Base-by-base conservation (phyloP, 2,888 invertebrate species). In the Phaedon cochleariae region DNA sequence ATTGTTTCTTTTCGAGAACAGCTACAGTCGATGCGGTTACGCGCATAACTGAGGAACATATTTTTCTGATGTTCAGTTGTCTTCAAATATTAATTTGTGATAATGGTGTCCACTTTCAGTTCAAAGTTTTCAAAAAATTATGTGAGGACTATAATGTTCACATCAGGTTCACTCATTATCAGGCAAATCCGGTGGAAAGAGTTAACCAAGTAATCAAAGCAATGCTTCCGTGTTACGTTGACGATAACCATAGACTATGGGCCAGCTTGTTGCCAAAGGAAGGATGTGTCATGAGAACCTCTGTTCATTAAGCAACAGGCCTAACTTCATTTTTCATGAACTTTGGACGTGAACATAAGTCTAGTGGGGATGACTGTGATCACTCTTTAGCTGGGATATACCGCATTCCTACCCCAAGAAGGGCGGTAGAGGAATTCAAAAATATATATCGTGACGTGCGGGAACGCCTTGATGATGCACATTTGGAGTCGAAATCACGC, bases 171-270 rank as follows among this genome's bases (percentile, higher is more conserved):
- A 55, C 26, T 34, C 18, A 34, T 15, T 22, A 76, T 0, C 77
- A 80, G 41, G 74, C 72, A 5, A 79, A 81, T 61, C 77, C 77
- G 0, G 75, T 74, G 0, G 78, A 81, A 62, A 18, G 79, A 5
- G 68, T 73, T 0, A 80, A 79, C 48, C 55, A 75, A 20, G 74
- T 75, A 0, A 20, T 80, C 3, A 77, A 78, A 61, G 76, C 76
- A 0, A 77, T 80, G 74, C 69, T 80, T 0, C 29, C 73, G 0
- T 57, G 75, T 3, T 79, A 72, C 53, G 67, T 77, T 1, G 53
- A 37, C 0, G 64, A 69, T 0, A 70, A 75, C 49, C 79, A 80
- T 41, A 45, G 71, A 9, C 18, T 34, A 1, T 74, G 72, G 67
- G 72, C 71, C 63, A 29, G 58, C 15, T 48, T 70, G 48, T 60